These are phyloP conservation scores for Chloropsis cyanopogon DNA, from an alignment of 2,113 vertebrate genomes.

Conservation along the genomic window DNA sequence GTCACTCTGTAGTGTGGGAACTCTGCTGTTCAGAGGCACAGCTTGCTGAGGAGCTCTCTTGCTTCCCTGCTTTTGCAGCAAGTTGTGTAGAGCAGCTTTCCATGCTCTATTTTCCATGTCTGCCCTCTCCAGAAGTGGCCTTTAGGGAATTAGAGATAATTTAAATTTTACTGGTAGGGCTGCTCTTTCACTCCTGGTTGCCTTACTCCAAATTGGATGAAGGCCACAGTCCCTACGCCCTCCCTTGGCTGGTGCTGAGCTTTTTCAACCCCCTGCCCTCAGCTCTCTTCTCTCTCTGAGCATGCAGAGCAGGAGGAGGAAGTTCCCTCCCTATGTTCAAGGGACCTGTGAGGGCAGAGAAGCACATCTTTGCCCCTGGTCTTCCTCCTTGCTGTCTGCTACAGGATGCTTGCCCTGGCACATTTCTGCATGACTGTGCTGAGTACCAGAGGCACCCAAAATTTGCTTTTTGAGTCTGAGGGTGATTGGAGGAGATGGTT, in stretches of 20 bases:
- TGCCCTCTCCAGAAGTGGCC: not conserved
- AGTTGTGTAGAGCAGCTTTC: not conserved
- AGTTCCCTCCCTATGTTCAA: not conserved
- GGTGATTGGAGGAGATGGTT: not conserved
- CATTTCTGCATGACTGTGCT: rapidly evolving
- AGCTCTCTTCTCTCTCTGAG: not conserved
- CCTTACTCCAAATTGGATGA: not conserved
- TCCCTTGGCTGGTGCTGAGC: not conserved
- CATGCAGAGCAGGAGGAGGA: not conserved
- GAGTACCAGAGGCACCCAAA: not conserved
- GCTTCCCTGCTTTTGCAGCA: not conserved
- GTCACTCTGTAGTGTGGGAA: not conserved
- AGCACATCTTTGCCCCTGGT: not conserved
- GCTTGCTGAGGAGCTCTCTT: not conserved
- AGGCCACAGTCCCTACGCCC: rapidly evolving
- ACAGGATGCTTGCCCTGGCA: not conserved
- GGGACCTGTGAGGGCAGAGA: not conserved
- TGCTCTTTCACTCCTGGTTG: not conserved
- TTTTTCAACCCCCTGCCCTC: not conserved
- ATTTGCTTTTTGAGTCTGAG: not conserved
- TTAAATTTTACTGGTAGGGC: not conserved
- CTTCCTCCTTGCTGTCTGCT: not conserved
- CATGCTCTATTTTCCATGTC: rapidly evolving
- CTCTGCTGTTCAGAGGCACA: not conserved
- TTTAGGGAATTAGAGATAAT: not conserved